Conservation (phyloP, 2,113 vertebrate species). For the Hippocampus comes region DNA sequence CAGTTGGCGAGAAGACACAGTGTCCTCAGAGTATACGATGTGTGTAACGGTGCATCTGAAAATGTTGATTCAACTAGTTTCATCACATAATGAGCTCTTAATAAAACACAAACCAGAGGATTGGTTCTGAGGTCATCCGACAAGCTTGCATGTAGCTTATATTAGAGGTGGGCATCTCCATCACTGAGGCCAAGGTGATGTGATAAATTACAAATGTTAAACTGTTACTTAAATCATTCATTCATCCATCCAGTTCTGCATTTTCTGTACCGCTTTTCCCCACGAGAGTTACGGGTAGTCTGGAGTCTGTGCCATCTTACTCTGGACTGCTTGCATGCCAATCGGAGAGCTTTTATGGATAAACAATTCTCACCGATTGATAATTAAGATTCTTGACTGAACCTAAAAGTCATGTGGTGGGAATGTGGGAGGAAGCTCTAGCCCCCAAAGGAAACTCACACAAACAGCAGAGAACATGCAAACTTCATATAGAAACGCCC, state of each 20-base stretch:
- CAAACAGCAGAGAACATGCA: background rate
- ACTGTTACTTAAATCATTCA: no score
- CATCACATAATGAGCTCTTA: conserved; percentile 47
- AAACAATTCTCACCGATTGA: background rate
- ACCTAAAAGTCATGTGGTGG: background rate
- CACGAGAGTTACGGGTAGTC: no score
- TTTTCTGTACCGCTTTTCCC: no score
- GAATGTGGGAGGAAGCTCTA: background rate
- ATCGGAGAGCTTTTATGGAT: no score
- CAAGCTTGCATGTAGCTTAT: conserved; percentile 6
- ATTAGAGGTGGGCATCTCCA: no score
- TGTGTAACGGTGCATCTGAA: conserved; percentile 26
- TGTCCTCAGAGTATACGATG: conserved; percentile 20
- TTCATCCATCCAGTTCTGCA: no score
- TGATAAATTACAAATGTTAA: no score
- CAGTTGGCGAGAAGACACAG: conserved; percentile 4
- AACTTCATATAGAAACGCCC: background rate
- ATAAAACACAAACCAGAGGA: conserved; percentile 9
- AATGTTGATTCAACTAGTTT: conserved; percentile 47
- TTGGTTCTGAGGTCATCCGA: conserved; percentile 58
- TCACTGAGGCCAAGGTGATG: no score
- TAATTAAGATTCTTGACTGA: background rate
- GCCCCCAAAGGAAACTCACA: background rate
- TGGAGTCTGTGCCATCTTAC: no score
- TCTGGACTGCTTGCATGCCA: no score